Base-by-base conservation (phyloP, 2,113 vertebrate species). In the Campylorhamphus procurvoides region DNA sequence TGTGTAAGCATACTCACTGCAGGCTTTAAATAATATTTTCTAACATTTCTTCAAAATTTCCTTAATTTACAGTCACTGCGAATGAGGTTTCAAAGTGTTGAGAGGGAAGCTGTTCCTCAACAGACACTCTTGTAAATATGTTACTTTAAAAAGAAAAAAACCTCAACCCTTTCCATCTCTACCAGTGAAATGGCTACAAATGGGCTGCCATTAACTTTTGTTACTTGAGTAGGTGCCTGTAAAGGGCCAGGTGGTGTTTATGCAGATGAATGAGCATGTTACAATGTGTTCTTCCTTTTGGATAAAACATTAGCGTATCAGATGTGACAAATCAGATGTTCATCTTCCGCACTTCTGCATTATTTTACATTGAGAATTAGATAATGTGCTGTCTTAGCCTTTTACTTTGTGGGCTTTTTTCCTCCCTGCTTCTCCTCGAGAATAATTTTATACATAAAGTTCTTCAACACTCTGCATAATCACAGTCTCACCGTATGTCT, bases 321-420 rank as follows among this genome's bases (percentile, higher is more conserved):
- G 98, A 99, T 99, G 98, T 99, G 99, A 99, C 99, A 99, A 99
- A 99, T 99, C 99, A 98, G 99, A 99, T 99, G 98, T 99, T 99
- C 99, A 97, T 99, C 99, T 99, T 98, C 98, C 86, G 73, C 98
- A 98, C 97, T 98, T 95, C 98, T 98, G 98, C 98, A 98, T 98
- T 98, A 98, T 98, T 98, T 98, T 98, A 98, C 97, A 98, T 97
- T 96, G 97, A 98, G 97, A 98, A 98, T 98, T 98, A 98, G 98
- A 98, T 97, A 97, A 98, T 98, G 97, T 98, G 98, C 97, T 98
- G 97, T 96, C 97, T 98, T 98, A 94, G 97, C 97, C 97, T 95
- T 98, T 97, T 96, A 95, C 93, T 96, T 96, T 3, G 2, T 55
- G 55, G 7, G 4, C 25, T 94, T 89, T 81, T 89, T 18, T 4